Conservation (phyloP, 2,797 vertebrate genomes). For the Epinephelus malabaricus region DNA sequence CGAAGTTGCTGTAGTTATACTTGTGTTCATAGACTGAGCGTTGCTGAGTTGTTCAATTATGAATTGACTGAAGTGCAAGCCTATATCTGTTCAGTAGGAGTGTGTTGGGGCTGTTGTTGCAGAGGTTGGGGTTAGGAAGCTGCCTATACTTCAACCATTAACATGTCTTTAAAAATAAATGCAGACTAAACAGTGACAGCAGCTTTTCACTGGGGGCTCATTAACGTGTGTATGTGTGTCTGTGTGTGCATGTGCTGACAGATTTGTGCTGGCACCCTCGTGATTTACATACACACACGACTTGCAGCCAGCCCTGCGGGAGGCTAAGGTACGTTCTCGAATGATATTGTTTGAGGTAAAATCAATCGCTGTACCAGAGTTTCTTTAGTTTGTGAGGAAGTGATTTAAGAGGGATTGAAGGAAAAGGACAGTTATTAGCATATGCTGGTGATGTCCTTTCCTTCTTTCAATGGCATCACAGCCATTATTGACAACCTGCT, state of each 20-base stretch:
- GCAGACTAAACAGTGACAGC: constrained; percentile 63
- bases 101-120: not conserved
- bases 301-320: constrained; percentile 13
- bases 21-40: not conserved
- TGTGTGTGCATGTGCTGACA: constrained; percentile 42
- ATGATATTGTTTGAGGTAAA: constrained; percentile 28
- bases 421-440: not conserved
- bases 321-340: not conserved
- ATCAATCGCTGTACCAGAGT: not conserved
- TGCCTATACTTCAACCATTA: constrained; percentile 53
- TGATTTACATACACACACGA: constrained; percentile 33
- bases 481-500: not conserved
- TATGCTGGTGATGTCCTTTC: not conserved
- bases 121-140: constrained; percentile 6
- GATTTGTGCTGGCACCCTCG: constrained; percentile 45
- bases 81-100: not conserved
- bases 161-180: constrained; percentile 68
- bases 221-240: constrained; percentile 62
- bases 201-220: constrained; percentile 73
- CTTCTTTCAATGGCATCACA: not conserved
- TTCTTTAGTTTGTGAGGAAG: constrained; percentile 4
- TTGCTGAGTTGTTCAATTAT: not conserved
- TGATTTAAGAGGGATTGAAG: not conserved
- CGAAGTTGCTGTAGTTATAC: not conserved
- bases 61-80: constrained; percentile 3